Evolutionary conservation across 1,140 invertebrate species (phyloP), one percentile per base, ranked within the genome.

Genomic region (Drosophila nebulosa): DNA sequence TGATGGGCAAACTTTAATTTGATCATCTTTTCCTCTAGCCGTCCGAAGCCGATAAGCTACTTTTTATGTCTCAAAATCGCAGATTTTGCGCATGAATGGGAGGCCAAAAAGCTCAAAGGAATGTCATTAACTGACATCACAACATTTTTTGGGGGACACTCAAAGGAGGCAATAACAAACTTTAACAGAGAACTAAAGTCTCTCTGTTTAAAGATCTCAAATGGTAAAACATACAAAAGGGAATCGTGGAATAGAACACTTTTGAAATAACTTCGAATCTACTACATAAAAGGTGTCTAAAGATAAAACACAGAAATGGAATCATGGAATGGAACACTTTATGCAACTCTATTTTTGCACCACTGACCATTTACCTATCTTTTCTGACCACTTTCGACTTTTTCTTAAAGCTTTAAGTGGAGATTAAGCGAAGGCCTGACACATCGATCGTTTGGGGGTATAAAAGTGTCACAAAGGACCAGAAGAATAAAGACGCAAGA

Each of bases 1-100:
- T 85, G 80, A 85, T 85, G 83, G 62, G 46, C 69, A 81, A 86
- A 86, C 81, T 86, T 85, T 78, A 85, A 86, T 85, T 86, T 86
- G 66, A 81, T 81, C 61, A 69, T 69, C 18, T 52, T 53, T 60
- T 22, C 26, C 7, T 50, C 46, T 6, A 52, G 57, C 57, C 50
- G 64, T 18, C 4, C 21, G 30, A 24, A 66, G 56, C 62, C 70
- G 62, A 74, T 74, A 74, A 74, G 71, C 69, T 66, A 66, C 46
- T 42, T 74, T 73, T 73, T 73, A 73, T 55, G 70, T n/a, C 27
- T n/a, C 16, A 22, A 66, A 50, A 57, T 52, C 10, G 16, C 21
- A 32, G 5, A 10, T n/a, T n/a, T n/a, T n/a, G n/a, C n/a, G n/a
- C n/a, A n/a, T n/a, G 3, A 32, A 32, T 26, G 4, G 0, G 0